Conservation (phyloP, 2,113 vertebrate species). For the Mungos mungo region DNA sequence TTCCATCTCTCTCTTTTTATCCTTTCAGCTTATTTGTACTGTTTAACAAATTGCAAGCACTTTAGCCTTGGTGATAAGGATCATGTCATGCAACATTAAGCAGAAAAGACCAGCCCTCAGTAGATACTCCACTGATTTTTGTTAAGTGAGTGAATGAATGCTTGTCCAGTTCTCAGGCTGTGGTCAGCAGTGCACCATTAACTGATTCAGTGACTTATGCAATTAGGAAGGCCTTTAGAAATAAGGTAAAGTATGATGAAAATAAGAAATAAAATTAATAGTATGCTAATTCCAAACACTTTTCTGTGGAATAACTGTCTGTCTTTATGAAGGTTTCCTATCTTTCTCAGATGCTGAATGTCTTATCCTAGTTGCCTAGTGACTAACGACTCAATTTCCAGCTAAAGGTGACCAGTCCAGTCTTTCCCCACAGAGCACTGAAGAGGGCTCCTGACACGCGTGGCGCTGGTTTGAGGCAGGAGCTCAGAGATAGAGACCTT, state of each 20-base stretch:
- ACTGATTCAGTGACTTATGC: neutral
- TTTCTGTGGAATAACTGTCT: neutral
- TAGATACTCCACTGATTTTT: neutral
- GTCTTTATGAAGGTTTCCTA: neutral
- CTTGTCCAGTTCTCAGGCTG: neutral
- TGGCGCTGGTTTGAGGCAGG: neutral
- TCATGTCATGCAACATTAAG: neutral
- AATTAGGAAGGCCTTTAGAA: neutral
- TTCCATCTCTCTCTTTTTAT: neutral
- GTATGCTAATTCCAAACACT: constrained; percentile 23
- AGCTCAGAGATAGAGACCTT: neutral
- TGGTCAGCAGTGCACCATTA: neutral
- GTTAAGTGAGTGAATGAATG: neutral
- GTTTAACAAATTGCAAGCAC: neutral
- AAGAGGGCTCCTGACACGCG: neutral
- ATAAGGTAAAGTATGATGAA: neutral
- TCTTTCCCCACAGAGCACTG: neutral
- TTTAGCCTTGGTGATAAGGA: neutral
- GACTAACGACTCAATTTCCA: neutral
- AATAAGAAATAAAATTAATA: neutral
- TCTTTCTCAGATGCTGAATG: neutral
- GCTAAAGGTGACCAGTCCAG: neutral
- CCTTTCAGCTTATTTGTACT: neutral
- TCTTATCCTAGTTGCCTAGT: neutral
- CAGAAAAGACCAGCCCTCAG: neutral